These are phyloP conservation scores for Actinemys pallida DNA, from an alignment of 2,113 vertebrate species.

Conservation along the genomic window DNA sequence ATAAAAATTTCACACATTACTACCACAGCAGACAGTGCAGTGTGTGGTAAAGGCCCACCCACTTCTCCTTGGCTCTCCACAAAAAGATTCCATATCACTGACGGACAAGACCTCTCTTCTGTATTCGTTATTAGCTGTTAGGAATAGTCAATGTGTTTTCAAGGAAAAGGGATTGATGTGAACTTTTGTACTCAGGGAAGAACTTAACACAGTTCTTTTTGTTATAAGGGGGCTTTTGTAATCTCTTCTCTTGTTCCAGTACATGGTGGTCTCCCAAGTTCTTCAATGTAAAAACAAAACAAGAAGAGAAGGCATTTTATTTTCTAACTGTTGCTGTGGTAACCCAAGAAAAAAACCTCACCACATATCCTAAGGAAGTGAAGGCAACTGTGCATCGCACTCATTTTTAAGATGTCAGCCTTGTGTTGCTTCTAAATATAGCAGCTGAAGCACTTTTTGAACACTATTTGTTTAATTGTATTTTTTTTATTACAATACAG, in stretches of 20 bases:
- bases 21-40: not conserved
- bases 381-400: rapidly evolving
- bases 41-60: not conserved
- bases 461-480: not conserved
- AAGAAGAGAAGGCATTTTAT: constrained; percentile 37
- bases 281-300: constrained; percentile 14
- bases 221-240: not conserved
- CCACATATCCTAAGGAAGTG: constrained; percentile 2
- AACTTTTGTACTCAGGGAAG: constrained; percentile 20
- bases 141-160: not conserved
- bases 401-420: not conserved
- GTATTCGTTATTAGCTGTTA: not conserved
- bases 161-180: not conserved
- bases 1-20: rapidly evolving
- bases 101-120: rapidly evolving
- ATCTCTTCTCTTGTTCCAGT: constrained; percentile 23
- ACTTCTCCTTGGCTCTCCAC: not conserved
- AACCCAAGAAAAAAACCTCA: not conserved
- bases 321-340: constrained; percentile 11
- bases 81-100: not conserved
- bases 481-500: not conserved
- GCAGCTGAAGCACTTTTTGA: not conserved
- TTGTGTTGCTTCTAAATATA: not conserved
- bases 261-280: constrained; percentile 5
- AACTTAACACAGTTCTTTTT: constrained; percentile 17